A percentile compares a stretch with the other conserved stretches of the same genome.
Conservation (phyloP, 1,140 invertebrate genomes). For the Drosophila kepulauana region DNA sequence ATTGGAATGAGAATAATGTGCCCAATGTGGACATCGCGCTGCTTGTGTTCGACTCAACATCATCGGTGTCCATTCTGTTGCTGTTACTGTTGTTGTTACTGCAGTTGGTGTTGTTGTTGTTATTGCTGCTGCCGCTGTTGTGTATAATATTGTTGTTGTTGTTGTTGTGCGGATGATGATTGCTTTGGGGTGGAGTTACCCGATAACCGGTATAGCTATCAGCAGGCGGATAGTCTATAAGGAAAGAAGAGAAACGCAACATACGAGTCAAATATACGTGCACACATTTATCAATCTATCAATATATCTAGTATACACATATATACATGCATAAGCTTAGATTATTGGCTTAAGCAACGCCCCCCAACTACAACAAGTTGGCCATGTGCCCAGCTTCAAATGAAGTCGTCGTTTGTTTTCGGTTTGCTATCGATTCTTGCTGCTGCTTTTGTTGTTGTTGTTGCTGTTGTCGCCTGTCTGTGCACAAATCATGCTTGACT, state of each 20-base stretch:
- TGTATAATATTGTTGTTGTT: conserved; percentile 88
- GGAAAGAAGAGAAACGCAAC: conserved; percentile 43
- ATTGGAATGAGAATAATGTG: conserved; percentile 97
- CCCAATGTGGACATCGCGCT: conserved; percentile 95
- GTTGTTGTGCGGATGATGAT: conserved; percentile 33
- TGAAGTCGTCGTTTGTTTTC: conserved; percentile 38
- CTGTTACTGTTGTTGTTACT: conserved; percentile 33
- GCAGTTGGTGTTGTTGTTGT: conserved; percentile 19
- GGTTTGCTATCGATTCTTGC: background rate
- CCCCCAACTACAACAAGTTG: conserved; percentile 56
- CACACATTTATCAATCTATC: conserved; percentile 55
- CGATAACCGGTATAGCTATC: conserved; percentile 82
- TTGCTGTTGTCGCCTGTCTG: conserved; percentile 1
- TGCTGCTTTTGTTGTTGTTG: background rate
- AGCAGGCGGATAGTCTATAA: conserved; percentile 77
- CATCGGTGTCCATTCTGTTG: conserved; percentile 91
- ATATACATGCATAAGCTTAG: conserved; percentile 48
- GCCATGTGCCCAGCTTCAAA: conserved; percentile 59
- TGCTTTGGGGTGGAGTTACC: conserved; percentile 78
- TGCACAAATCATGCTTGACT: conserved; percentile 63
- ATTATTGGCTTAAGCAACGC: conserved; percentile 69
- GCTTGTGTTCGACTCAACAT: conserved; percentile 92
- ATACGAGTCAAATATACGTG: conserved; percentile 23
- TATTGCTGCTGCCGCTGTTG: conserved; percentile 80
- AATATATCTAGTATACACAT: conserved; percentile 18